Evolutionary conservation across 2,797 vertebrate species (phyloP), one percentile per base, ranked within the genome.

Genomic region (Rhinatrema bivittatum): DNA sequence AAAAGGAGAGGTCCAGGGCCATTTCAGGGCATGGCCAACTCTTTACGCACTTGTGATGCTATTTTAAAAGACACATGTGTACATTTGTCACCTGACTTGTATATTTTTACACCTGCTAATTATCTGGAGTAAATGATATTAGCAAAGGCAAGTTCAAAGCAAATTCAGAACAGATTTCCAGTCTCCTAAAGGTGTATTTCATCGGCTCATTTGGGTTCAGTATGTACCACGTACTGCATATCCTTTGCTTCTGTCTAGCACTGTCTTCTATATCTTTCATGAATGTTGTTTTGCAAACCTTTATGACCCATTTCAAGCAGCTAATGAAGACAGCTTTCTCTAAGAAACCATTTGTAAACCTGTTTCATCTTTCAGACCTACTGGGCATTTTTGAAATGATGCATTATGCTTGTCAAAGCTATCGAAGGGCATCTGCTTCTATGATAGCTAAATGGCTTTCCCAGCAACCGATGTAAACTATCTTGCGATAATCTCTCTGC

Each of bases 381-480:
- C 25, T 15, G 25, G 37, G 41, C 23, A 32, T 60, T 50, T 56
- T 39, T 61, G 29, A 42, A 19, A 35, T 55, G 44, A 42, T 59
- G 28, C 22, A 46, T 62, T 63, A 16, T 39, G 9, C 3, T 58
- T 53, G 32, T 59, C 41, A 66, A 29, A 52, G 31, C 35, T 62
- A 35, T 56, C 10, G 4, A 36, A 63, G 29, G 32, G 32, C 41
- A 58, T 50, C 49, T 39, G 36, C 43, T 29, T 46, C 32, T 53
- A 8, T 50, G 36, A 62, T 55, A 53, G 10, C 31, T 58, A 60
- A 76, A 61, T 46, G 26, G 20, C 32, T 61, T 68, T 57, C 61
- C 56, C 32, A 43, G 32, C 37, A 72, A 56, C 4, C 36, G 20
- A 53, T 3, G 18, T 42, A 30, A 68, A 50, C 37, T 29, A 57